A percentile compares a stretch with the other conserved stretches of the same genome.
These are phyloP conservation scores for Leptarthrus brevirostris DNA, from an alignment of 2,888 invertebrate genomes.

Conservation along the genomic window DNA sequence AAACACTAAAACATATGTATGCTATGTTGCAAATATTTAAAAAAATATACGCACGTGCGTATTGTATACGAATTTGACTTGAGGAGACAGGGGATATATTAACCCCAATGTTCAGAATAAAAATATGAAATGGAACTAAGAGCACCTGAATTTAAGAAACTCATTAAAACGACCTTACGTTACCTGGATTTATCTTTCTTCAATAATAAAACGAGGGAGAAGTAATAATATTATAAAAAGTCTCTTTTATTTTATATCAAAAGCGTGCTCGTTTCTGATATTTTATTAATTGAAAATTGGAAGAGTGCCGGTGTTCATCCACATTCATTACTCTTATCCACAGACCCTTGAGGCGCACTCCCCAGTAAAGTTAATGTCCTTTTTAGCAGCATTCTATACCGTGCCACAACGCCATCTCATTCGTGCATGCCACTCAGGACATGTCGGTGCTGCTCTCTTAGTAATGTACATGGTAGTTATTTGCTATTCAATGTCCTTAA, in stretches of 20 bases:
- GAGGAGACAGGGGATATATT: too few relatives aligned
- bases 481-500: conserved; percentile 42
- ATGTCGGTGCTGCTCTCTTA: conserved; percentile 17
- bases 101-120: too few relatives aligned
- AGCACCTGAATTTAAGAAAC: too few relatives aligned
- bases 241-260: conserved; percentile 5
- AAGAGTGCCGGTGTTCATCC: conserved; percentile 5
- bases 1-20: too few relatives aligned
- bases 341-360: not conserved
- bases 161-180: too few relatives aligned
- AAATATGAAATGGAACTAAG: too few relatives aligned
- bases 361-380: conserved; percentile 34
- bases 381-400: conserved; percentile 12
- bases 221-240: not conserved
- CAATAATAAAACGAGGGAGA: not conserved
- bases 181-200: too few relatives aligned
- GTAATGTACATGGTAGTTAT: conserved; percentile 4
- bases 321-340: not conserved
- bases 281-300: conserved; percentile 43
- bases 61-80: too few relatives aligned
- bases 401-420: conserved; percentile 3
- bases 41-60: too few relatives aligned
- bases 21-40: too few relatives aligned
- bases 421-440: not conserved
- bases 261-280: conserved; percentile 28